phyloP scores from a whole-genome alignment of 2,797 vertebrate genomes.

The Chlorospingus semifuscus region DNA sequence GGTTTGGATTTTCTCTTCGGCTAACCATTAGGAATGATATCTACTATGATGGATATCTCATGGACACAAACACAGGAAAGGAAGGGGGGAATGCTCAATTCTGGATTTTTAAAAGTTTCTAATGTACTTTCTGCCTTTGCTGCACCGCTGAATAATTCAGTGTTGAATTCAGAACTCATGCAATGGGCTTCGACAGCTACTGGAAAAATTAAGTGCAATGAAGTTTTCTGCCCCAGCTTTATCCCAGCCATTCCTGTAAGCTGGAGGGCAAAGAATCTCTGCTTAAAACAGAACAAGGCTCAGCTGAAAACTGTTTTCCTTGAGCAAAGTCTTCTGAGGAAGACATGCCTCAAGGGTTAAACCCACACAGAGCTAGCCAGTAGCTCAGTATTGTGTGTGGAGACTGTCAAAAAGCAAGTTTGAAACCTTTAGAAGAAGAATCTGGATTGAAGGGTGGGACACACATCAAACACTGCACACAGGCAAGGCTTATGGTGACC shows the following conservation, averaged over 20 bases:
- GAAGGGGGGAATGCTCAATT: background rate
- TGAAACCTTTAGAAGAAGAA: background rate
- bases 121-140: background rate
- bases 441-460: accelerated
- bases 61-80: background rate
- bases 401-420: accelerated
- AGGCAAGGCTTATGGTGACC: background rate
- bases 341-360: background rate
- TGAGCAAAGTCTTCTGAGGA: background rate
- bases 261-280: background rate
- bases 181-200: background rate
- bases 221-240: background rate
- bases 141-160: background rate
- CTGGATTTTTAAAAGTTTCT: background rate
- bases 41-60: background rate
- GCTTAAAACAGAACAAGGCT: background rate
- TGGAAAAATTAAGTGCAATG: background rate
- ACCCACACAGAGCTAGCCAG: background rate
- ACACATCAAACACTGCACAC: background rate
- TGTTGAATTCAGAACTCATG: background rate
- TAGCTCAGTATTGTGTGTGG: background rate
- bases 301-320: background rate
- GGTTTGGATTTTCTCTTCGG: background rate
- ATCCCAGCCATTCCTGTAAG: background rate
- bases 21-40: background rate